These are phyloP conservation scores for Pipistrellus kuhlii DNA, from an alignment of 2,797 vertebrate species.

Conservation along the genomic window DNA sequence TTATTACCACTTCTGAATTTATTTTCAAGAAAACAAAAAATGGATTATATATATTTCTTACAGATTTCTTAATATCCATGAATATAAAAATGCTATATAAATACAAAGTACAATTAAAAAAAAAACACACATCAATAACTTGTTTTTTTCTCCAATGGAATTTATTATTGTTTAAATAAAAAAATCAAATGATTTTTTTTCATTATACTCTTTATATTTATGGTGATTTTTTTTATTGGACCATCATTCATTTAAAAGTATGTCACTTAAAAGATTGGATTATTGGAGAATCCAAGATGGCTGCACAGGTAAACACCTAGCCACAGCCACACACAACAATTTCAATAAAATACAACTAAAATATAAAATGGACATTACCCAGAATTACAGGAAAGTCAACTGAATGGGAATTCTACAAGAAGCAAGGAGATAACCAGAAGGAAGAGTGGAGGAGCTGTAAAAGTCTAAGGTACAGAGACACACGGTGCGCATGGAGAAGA, in stretches of 20 bases:
- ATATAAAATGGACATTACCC: no score
- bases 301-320: no score
- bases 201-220: background rate
- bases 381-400: no score
- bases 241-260: background rate
- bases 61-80: background rate
- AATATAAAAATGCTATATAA: conserved; percentile 9
- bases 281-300: no score
- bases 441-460: no score
- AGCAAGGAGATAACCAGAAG: no score
- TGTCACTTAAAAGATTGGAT: background rate
- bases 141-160: background rate
- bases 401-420: no score
- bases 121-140: background rate
- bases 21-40: conserved; percentile 63
- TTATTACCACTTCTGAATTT: conserved; percentile 50
- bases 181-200: background rate
- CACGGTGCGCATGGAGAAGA: no score
- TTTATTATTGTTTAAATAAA: conserved; percentile 49
- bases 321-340: no score
- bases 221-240: background rate
- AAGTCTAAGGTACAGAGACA: no score
- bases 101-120: background rate
- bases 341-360: no score
- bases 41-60: background rate